These are phyloP conservation scores for Diorhabda sublineata DNA, from an alignment of 1,140 invertebrate genomes.

Conservation along the genomic window DNA sequence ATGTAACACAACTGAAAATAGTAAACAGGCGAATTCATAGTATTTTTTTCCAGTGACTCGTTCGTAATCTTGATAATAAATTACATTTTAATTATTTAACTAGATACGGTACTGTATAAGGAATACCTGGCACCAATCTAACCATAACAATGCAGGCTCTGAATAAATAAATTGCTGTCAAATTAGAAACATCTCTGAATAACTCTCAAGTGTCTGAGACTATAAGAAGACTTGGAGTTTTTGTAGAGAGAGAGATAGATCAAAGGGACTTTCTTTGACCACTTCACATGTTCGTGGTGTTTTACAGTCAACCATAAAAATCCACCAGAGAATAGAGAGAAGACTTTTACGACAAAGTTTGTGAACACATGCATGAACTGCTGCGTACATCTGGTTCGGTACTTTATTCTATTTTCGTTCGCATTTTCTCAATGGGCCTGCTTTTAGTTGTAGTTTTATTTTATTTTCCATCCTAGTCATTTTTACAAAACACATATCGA, in stretches of 20 bases:
- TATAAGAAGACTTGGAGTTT: conserved; percentile 4
- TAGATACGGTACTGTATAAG: neutral
- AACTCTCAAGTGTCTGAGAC: conserved; percentile 7
- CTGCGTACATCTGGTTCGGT: conserved; percentile 9
- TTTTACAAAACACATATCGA: neutral
- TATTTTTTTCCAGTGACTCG: too few relatives aligned
- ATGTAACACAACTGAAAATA: too few relatives aligned
- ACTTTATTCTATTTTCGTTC: conserved; percentile 9
- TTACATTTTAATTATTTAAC: too few relatives aligned
- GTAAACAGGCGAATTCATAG: too few relatives aligned
- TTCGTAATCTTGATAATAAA: too few relatives aligned
- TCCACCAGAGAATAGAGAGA: conserved; percentile 9
- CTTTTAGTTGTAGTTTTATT: conserved; percentile 10
- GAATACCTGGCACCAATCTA: conserved; percentile 12
- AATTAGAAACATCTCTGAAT: conserved; percentile 11
- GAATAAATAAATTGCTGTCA: conserved; percentile 12
- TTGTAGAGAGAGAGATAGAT: conserved; percentile 4
- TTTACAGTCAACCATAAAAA: conserved; percentile 15
- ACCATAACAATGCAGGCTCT: conserved; percentile 8
- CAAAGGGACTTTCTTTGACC: conserved; percentile 14
- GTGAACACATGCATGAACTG: conserved; percentile 17
- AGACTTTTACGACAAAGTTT: conserved; percentile 9
- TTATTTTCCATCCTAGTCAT: neutral
- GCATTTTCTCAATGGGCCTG: conserved; percentile 14
- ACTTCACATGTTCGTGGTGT: conserved; percentile 14